These are phyloP conservation scores for Dendronephthya gigantea DNA, from an alignment of 64 coral and sea anemone species.

Conservation along the genomic window DNA sequence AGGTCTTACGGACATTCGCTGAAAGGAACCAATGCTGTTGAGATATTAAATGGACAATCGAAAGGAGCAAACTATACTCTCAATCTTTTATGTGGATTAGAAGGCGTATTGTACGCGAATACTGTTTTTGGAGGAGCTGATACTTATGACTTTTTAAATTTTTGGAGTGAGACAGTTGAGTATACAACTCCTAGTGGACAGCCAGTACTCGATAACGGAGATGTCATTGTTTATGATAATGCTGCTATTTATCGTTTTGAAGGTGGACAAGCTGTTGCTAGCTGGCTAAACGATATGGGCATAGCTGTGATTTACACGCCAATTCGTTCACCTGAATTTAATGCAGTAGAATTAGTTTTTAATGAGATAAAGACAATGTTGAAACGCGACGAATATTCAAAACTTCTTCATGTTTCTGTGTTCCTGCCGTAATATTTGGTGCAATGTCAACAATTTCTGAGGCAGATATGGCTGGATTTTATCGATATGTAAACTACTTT, in stretches of 20 bases:
- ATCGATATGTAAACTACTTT: too few species aligned
- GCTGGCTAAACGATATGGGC: slow-evolving; percentile 39
- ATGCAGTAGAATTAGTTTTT: slow-evolving; percentile 32
- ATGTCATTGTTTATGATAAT: slow-evolving; percentile 45
- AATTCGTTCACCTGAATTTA: slow-evolving; percentile 42
- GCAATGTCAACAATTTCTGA: too few species aligned
- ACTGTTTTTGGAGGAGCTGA: slow-evolving; percentile 39
- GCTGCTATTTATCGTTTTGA: slow-evolving; percentile 36
- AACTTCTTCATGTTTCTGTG: slow-evolving; percentile 16
- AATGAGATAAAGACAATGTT: slow-evolving; percentile 41
- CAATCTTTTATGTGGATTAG: slow-evolving; percentile 43
- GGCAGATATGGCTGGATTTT: too few species aligned
- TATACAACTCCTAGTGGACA: slow-evolving; percentile 24
- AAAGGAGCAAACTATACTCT: slow-evolving; percentile 42
- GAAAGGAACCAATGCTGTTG: slow-evolving; percentile 20
- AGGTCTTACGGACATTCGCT: slow-evolving; percentile 33
- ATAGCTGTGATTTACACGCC: slow-evolving; percentile 30
- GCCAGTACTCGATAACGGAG: slow-evolving; percentile 34
- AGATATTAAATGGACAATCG: slow-evolving; percentile 20
- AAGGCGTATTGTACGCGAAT: slow-evolving; percentile 53
- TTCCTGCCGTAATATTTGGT: too few species aligned
- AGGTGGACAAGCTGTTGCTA: slow-evolving; percentile 20
- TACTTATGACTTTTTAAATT: slow-evolving; percentile 28
- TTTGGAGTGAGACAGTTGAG: slow-evolving; percentile 34
- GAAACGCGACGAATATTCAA: slow-evolving; percentile 35